A percentile compares a stretch with the other conserved stretches of the same genome.
phyloP scores from a whole-genome alignment of 2,888 invertebrate genomes.

The Chrysomela aeneicollis region DNA sequence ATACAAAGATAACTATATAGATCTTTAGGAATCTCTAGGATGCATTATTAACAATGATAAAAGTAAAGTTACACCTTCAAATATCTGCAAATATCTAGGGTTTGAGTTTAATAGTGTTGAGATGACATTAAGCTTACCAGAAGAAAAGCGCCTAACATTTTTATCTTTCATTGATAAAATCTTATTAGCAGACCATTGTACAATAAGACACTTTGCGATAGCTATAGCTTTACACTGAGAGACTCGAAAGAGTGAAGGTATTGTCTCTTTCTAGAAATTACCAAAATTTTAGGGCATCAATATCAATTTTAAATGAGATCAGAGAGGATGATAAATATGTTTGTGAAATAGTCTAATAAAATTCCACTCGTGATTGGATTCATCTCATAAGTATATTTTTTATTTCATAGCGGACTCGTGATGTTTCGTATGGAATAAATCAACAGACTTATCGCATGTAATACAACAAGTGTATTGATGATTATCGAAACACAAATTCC shows the following conservation, averaged over 20 bases:
- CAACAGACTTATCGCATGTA: too few species aligned
- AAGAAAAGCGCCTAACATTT: conserved; percentile 12
- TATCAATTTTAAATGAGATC: background rate
- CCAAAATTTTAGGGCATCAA: conserved; percentile 4
- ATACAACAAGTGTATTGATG: too few species aligned
- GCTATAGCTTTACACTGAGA: conserved; percentile 46
- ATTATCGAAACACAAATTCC: too few species aligned
- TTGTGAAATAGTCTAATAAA: too few species aligned
- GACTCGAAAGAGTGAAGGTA: too few species aligned
- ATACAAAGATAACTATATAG: background rate
- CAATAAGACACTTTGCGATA: conserved; percentile 13
- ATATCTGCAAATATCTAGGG: conserved; percentile 32
- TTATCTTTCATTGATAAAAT: background rate
- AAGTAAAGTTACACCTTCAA: conserved; percentile 23
- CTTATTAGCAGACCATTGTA: background rate
- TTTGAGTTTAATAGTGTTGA: conserved; percentile 30
- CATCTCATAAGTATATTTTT: too few species aligned
- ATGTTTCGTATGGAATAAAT: too few species aligned
- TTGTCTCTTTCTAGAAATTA: conserved; percentile 22
- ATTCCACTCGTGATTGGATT: too few species aligned
- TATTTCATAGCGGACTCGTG: too few species aligned
- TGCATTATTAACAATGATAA: conserved; percentile 20
- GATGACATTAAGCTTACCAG: conserved; percentile 12
- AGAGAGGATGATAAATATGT: too few species aligned
- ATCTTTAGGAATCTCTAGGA: too few species aligned